Conservation (phyloP, 2,888 invertebrate genomes). For the Chrysotoxum bicinctum region DNA sequence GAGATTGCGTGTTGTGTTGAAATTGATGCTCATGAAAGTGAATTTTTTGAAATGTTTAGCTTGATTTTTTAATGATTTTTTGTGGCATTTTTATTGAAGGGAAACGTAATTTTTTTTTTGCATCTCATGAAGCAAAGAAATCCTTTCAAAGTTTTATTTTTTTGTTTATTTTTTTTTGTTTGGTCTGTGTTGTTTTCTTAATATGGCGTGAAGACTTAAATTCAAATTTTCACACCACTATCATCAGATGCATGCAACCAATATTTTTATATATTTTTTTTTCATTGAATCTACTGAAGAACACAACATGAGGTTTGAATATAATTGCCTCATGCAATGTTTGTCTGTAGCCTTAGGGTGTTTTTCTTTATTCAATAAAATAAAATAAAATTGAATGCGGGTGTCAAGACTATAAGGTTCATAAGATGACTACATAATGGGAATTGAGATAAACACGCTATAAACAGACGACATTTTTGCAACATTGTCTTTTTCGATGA, state of each 20-base stretch:
- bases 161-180: conserved; percentile 3
- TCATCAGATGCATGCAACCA: conserved; percentile 40
- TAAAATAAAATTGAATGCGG: conserved; percentile 21
- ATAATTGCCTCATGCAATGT: conserved; percentile 56
- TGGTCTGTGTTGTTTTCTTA: background rate
- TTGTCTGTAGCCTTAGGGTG: background rate
- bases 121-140: background rate
- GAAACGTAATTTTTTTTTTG: conserved; percentile 21
- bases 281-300: conserved; percentile 25
- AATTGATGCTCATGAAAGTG: conserved; percentile 38
- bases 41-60: conserved; percentile 27
- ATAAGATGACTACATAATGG: conserved; percentile 7
- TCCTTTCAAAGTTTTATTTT: conserved; percentile 10
- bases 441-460: conserved; percentile 48
- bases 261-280: background rate
- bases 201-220: conserved; percentile 28
- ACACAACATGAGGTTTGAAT: conserved; percentile 39
- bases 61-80: background rate
- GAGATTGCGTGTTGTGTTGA: conserved; percentile 23
- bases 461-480: background rate
- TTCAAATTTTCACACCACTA: conserved; percentile 34
- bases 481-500: conserved; percentile 12
- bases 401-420: conserved; percentile 8
- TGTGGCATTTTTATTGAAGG: conserved; percentile 23
- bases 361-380: background rate